Conservation (phyloP, 2,888 invertebrate genomes). For the Andrena camellia region DNA sequence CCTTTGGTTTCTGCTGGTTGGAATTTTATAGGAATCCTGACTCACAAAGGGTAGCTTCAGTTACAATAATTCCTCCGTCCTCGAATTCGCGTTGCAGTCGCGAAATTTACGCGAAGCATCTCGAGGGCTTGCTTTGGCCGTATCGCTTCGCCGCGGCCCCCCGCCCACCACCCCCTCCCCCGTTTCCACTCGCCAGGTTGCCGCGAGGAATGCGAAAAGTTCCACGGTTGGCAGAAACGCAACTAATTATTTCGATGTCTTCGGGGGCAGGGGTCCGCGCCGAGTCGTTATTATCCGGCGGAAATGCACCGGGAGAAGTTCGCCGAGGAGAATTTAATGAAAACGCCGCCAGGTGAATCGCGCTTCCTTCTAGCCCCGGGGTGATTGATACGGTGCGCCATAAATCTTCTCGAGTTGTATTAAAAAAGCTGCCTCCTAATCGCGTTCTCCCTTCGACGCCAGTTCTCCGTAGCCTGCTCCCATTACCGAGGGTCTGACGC, state of each 20-base stretch:
- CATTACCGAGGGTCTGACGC: background rate
- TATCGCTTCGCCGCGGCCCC: background rate
- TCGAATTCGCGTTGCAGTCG: too few species aligned
- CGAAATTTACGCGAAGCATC: too few species aligned
- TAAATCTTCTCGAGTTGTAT: constrained; percentile 50
- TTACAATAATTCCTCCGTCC: too few species aligned
- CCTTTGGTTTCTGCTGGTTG: too few species aligned
- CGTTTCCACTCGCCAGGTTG: background rate
- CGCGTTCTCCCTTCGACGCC: background rate
- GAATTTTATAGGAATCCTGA: too few species aligned
- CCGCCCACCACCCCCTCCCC: too few species aligned
- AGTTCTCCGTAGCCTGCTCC: background rate
- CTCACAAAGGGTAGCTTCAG: too few species aligned
- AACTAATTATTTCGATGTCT: constrained; percentile 30
- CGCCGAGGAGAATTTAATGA: constrained; percentile 57
- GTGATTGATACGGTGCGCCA: constrained; percentile 65
- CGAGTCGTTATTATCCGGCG: background rate
- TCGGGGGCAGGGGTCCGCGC: background rate
- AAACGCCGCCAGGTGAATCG: constrained; percentile 45
- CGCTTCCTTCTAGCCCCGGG: background rate
- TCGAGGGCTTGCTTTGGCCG: background rate
- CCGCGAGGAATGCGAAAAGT: constrained; percentile 15
- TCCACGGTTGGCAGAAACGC: background rate
- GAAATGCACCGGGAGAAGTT: constrained; percentile 14
- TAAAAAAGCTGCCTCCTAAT: constrained; percentile 33